phyloP scores from a whole-genome alignment of 1,140 invertebrate genomes.

The Venturia canescens region DNA sequence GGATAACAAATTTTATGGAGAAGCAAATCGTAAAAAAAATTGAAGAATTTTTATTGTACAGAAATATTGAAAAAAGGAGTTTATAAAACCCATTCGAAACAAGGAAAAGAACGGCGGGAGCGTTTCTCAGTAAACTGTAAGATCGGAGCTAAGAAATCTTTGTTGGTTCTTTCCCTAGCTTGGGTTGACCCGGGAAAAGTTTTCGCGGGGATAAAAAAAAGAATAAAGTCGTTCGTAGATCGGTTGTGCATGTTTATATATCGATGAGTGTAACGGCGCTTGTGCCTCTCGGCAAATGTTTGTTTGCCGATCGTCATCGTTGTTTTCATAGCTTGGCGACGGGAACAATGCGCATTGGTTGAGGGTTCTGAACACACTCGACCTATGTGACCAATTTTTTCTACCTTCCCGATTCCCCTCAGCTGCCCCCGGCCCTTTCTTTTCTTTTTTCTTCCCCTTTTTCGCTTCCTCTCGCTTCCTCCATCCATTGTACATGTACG shows the following conservation, averaged over 20 bases:
- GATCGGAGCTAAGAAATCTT: no score
- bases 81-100: no score
- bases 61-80: neutral
- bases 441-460: conserved; percentile 5
- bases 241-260: neutral
- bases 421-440: neutral
- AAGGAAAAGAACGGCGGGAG: no score
- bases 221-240: neutral
- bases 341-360: conserved; percentile 41
- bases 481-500: neutral
- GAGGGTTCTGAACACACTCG: conserved; percentile 30
- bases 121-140: no score
- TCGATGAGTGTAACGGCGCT: neutral
- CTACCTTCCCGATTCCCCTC: conserved; percentile 1
- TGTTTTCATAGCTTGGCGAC: conserved; percentile 51
- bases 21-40: neutral
- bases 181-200: no score
- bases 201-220: neutral
- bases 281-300: conserved; percentile 41
- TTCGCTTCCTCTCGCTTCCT: neutral
- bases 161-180: no score
- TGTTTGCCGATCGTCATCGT: conserved; percentile 49
- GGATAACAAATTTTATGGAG: neutral
- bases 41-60: neutral
- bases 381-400: neutral